Conservation (phyloP, 2,888 invertebrate species). For the Tetragonisca angustula region DNA sequence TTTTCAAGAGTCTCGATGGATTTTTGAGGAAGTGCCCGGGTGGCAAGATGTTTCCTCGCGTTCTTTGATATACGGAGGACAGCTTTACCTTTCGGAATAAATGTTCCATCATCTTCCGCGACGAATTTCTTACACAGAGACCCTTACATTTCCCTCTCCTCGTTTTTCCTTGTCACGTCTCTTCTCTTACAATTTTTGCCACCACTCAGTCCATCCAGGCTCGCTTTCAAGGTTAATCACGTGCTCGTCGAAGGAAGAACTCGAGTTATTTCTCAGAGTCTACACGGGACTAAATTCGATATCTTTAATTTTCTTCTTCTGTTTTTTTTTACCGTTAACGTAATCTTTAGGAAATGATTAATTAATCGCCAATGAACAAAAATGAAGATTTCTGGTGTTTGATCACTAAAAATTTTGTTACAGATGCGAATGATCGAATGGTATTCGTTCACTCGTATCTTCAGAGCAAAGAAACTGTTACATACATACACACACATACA, state of each 20-base stretch:
- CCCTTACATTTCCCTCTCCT: slow-evolving; percentile 9
- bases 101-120: slow-evolving; percentile 49
- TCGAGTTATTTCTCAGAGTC: background rate
- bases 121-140: slow-evolving; percentile 10
- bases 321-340: background rate
- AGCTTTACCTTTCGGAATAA: slow-evolving; percentile 60
- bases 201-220: background rate
- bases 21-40: background rate
- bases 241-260: background rate
- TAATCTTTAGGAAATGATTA: background rate
- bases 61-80: slow-evolving; percentile 16
- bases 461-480: background rate
- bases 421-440: background rate
- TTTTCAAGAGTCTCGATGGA: background rate
- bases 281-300: background rate
- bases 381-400: background rate
- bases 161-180: background rate
- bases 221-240: slow-evolving; percentile 37
- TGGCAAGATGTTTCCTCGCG: slow-evolving; percentile 5
- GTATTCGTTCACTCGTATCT: background rate
- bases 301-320: background rate
- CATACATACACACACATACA: background rate
- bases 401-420: slow-evolving; percentile 30
- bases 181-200: background rate
- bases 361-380: background rate